Evolutionary conservation across 2,113 vertebrate species (phyloP).

Genomic region (Rhinolophus ferrumequinum): DNA sequence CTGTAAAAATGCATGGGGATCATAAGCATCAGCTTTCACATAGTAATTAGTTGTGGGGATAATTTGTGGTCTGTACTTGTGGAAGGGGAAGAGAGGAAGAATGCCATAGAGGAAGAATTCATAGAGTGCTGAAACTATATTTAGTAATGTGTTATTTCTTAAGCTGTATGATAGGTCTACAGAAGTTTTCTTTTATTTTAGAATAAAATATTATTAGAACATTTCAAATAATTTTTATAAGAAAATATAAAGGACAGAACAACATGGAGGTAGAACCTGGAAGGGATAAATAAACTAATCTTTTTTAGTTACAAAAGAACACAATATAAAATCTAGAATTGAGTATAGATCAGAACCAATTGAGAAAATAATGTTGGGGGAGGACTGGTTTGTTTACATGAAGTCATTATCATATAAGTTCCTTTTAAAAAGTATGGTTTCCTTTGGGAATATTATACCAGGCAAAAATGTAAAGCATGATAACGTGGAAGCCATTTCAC

Average conservation of each 20-base stretch:
- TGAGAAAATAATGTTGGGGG: conserved; percentile 8
- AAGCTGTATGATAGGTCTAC: background rate
- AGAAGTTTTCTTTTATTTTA: conserved; percentile 3
- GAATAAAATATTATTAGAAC: background rate
- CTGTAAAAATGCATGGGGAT: background rate
- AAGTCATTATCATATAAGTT: conserved; percentile 56
- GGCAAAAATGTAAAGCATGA: conserved; percentile 56
- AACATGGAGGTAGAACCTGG: background rate
- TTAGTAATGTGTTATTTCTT: conserved; percentile 11
- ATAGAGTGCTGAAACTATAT: background rate
- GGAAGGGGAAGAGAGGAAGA: background rate
- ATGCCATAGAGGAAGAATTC: conserved; percentile 13
- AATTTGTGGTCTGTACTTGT: background rate
- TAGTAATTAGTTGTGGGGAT: background rate
- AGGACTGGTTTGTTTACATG: conserved; percentile 6
- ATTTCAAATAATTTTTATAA: conserved; percentile 25
- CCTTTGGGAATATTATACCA: conserved; percentile 39
- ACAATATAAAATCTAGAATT: background rate
- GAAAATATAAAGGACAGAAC: background rate
- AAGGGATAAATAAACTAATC: background rate
- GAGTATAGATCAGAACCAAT: background rate
- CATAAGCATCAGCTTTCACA: conserved; percentile 23
- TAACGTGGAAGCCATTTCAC: conserved; percentile 63
- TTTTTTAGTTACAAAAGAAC: background rate
- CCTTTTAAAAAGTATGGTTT: conserved; percentile 49